Evolutionary conservation across 2,888 invertebrate genomes (phyloP), one percentile per base, ranked within the genome.

Genomic region (Eupithecia pulchellata): DNA sequence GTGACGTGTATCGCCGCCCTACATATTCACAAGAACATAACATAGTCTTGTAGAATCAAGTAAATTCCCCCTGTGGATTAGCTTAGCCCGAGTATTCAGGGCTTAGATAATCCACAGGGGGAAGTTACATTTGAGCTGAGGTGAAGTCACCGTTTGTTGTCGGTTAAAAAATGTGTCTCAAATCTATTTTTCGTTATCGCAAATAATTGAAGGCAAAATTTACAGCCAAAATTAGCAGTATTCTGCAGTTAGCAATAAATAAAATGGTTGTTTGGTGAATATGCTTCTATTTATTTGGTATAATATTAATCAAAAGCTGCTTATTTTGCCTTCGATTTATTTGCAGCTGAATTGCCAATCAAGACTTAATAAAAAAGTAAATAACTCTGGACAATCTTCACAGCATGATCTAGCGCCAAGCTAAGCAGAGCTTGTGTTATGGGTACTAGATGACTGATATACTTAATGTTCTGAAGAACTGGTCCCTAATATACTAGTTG

Each of bases 21-120:
- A n/a, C n/a, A n/a, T n/a, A n/a, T n/a, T n/a, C n/a, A n/a, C n/a
- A n/a, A n/a, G n/a, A n/a, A n/a, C n/a, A n/a, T n/a, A n/a, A n/a
- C n/a, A n/a, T 42, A 42, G n/a, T 42, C n/a, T 42, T n/a, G n/a
- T 42, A 42, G n/a, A n/a, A 42, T 42, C n/a, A 42, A 42, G n/a
- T 9, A 42, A 9, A 8, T 2, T 42, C 8, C 36, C 36, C 4
- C 11, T 11, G 20, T 20, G 47, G 1, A 20, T 47, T 11, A 47
- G 47, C 3, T 47, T 47, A 20, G n/a, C 20, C 20, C 47, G 11
- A 20, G 11, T 47, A 47, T 3, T 47, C 47, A 47, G n/a, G n/a
- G n/a, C n/a, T n/a, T n/a, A n/a, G n/a, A n/a, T n/a, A n/a, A n/a
- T n/a, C n/a, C n/a, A n/a, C n/a, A n/a, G 20, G 11, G 20, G 47